Base-by-base conservation (phyloP, 2,113 vertebrate species). In the Seriola rivoliana region DNA sequence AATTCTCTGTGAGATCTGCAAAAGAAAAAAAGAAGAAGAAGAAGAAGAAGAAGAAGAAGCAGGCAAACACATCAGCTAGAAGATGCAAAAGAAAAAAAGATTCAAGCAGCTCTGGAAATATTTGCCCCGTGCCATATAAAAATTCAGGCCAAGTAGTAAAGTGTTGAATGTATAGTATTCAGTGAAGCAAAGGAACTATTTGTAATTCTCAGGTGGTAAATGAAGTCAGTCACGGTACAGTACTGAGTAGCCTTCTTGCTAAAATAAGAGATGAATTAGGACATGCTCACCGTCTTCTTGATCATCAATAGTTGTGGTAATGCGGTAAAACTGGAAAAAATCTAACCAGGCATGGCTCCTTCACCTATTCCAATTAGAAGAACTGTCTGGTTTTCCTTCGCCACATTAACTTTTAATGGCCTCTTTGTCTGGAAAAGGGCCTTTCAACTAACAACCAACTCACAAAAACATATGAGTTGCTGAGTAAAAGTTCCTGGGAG, bases 21-120 rank as follows among this genome's bases (percentile, higher is more conserved):
- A 92, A 71, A 88, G 38, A 29, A 58, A 55, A 54, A 54, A 54
- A 48, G 16, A 48, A 4, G 90, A 91, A 58, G 9, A 52, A 48
- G 16, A 48, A 4, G 90, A 91, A 58, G 9, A 52, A 19, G 21
- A 16, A 48, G 5, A 38, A 90, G 91, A 17, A 73, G 44, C 88
- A 84, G 75, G 83, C 90, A 93, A 92, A 89, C 88, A 87, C 90
- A 92, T 90, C 88, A 90, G 87, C 80, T 73, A 78, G 63, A 85
- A 86, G 92, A 94, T 85, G 85, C 70, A 88, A 69, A 87, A 86
- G 57, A 78, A 64, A 48, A 69, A 89, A 87, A 69, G 79, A 64
- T 75, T 71, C 59, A 73, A 75, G 77, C 89, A 91, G 85, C 85
- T 93, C 89, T 89, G 89, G 57, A 85, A 88, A 78, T 86, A 63